A percentile compares a stretch with the other conserved stretches of the same genome.
Conservation (phyloP, 2,888 invertebrate genomes). For the Dione juno region DNA sequence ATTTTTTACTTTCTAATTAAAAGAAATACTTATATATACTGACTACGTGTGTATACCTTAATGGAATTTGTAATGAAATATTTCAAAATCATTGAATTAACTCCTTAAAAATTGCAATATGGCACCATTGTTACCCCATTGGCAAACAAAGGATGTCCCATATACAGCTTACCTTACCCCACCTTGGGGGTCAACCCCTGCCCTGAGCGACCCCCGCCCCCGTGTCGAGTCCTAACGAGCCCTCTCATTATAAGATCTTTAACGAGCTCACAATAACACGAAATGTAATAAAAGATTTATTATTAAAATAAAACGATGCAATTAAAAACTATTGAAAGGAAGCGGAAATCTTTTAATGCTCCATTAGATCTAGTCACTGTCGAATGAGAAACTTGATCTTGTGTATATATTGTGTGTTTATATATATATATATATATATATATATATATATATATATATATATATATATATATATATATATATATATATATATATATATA, state of each 20-base stretch:
- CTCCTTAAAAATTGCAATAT: constrained; percentile 9
- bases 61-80: too few relatives aligned
- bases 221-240: constrained; percentile 36
- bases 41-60: too few relatives aligned
- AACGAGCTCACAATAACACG: constrained; percentile 31
- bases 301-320: constrained; percentile 31
- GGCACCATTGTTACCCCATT: constrained; percentile 10
- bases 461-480: too few relatives aligned
- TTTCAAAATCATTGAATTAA: background rate
- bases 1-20: too few relatives aligned
- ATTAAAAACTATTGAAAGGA: constrained; percentile 34
- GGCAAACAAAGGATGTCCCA: constrained; percentile 31
- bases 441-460: too few relatives aligned
- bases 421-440: too few relatives aligned
- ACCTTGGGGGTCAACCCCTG: background rate
- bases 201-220: constrained; percentile 26
- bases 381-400: background rate
- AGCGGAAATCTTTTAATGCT: background rate
- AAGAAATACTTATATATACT: too few relatives aligned
- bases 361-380: background rate
- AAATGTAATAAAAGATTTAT: constrained; percentile 23
- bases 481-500: too few relatives aligned
- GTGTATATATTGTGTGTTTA: too few relatives aligned
- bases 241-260: constrained; percentile 40
- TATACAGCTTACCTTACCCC: background rate